Base-by-base conservation (phyloP, 2,888 invertebrate species). In the Clusia tigrina region DNA sequence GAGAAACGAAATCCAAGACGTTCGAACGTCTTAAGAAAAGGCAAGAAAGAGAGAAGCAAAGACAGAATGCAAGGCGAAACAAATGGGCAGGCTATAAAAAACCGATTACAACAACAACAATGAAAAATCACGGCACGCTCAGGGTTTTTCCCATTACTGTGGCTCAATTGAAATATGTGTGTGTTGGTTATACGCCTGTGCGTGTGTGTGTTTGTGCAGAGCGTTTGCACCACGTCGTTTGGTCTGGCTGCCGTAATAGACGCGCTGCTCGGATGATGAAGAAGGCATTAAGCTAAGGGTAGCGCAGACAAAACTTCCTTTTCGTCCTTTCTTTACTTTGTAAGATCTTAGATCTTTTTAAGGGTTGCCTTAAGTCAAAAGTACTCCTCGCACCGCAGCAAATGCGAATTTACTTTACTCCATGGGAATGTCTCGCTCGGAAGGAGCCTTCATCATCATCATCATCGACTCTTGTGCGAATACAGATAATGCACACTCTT, bases 1-100 rank as follows among this genome's bases (percentile, higher is more conserved):
- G n/a, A n/a, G n/a, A n/a, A n/a, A n/a, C n/a, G n/a, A n/a, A 42
- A 54, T 56, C 66, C 60, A 74, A 74, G 74, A 77, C 76, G 74
- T 77, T 77, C 76, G 23, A 76, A 74, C 78, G 74, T 74, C 79
- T 77, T 74, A 71, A 71, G 71, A 57, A 59, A 26, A 9, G 48
- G 48, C 17, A 58, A 58, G 24, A 32, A 26, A 5, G 2, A 18
- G 54, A 18, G 25, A 53, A 60, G 26, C 23, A 54, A 18, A 53
- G 6, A 32, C n/a, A 3, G n/a, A 42, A 42, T 42, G 42, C 42
- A 42, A 17, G 42, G 26, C 2, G 18, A 32, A 54, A 32, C n/a
- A 54, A 5, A 37, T 9, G 12, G 25, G 25, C 15, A 32, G 20
- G 37, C 17, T 32, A 54, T 54, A 25, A 17, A n/a, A 2, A 17